Percentiles rank a stretch among this genome's conserved stretches.
Evolutionary conservation across 2,113 vertebrate species (phyloP).

Genomic region (Prolemur simus): DNA sequence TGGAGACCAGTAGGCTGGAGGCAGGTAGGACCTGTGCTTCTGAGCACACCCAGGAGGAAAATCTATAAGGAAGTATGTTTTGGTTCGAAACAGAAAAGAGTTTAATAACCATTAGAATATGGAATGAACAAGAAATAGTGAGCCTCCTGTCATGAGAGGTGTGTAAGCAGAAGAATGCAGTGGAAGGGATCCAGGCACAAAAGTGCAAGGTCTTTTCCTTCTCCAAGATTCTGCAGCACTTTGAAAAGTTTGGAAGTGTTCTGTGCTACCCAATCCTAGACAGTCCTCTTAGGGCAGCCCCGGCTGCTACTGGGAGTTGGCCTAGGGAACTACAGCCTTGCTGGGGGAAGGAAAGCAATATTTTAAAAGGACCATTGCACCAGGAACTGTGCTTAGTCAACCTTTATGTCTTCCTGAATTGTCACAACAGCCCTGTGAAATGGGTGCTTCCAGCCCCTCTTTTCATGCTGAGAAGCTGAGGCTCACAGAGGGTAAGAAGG

Average conservation of each 20-base stretch:
- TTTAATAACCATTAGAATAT: neutral
- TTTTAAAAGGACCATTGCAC: accelerated
- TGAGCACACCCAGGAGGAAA: neutral
- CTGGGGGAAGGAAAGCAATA: too few species aligned
- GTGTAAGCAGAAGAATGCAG: neutral
- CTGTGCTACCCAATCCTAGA: neutral
- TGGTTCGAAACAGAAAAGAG: neutral
- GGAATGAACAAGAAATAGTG: neutral
- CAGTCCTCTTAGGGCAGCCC: too few species aligned
- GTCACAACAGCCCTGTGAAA: too few species aligned
- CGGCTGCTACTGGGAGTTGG: neutral
- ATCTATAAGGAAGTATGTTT: neutral
- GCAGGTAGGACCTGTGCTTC: neutral
- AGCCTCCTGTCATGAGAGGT: neutral
- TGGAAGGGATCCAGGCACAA: neutral
- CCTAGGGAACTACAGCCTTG: neutral
- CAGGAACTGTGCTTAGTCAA: neutral
- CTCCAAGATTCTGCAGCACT: neutral
- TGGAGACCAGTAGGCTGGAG: neutral
- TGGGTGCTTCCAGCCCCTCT: neutral
- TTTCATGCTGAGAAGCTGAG: neutral
- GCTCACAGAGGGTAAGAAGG: neutral
- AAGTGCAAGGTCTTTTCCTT: neutral
- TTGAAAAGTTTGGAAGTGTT: neutral
- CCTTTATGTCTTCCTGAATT: neutral